These are phyloP conservation scores for Leucophenga montana DNA, from an alignment of 2,888 invertebrate genomes.

Conservation along the genomic window DNA sequence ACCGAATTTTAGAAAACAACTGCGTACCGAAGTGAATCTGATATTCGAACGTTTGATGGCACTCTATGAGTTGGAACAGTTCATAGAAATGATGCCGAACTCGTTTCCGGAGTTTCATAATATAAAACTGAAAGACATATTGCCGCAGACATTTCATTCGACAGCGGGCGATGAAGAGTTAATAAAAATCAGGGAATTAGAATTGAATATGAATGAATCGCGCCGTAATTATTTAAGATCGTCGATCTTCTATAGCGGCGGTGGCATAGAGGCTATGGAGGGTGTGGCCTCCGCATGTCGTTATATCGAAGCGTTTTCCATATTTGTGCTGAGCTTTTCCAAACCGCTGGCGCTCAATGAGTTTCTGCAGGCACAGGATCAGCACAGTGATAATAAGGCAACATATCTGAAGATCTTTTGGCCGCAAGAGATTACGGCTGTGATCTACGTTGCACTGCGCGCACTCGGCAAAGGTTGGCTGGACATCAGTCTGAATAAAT, in stretches of 20 bases:
- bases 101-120: conserved; percentile 60
- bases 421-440: conserved; percentile 80
- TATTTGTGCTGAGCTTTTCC: conserved; percentile 58
- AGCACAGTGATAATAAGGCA: conserved; percentile 72
- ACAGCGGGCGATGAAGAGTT: conserved; percentile 49
- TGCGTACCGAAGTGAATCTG: conserved; percentile 66
- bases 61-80: conserved; percentile 77
- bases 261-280: conserved; percentile 67
- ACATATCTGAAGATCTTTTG: conserved; percentile 80
- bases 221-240: conserved; percentile 43
- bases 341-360: conserved; percentile 63
- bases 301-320: conserved; percentile 57
- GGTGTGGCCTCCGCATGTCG: conserved; percentile 65
- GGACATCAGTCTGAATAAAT: conserved; percentile 82
- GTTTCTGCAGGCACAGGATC: conserved; percentile 61
- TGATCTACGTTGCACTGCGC: conserved; percentile 82
- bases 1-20: conserved; percentile 42
- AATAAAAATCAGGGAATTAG: conserved; percentile 42
- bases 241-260: conserved; percentile 61
- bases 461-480: conserved; percentile 91
- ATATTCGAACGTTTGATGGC: conserved; percentile 78
- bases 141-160: conserved; percentile 53
- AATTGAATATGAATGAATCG: conserved; percentile 47
- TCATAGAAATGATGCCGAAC: conserved; percentile 68
- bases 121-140: conserved; percentile 52